A percentile compares a stretch with the other conserved stretches of the same genome.
These are phyloP conservation scores for Tiliacea aurago DNA, from an alignment of 2,888 invertebrate species.

Conservation along the genomic window DNA sequence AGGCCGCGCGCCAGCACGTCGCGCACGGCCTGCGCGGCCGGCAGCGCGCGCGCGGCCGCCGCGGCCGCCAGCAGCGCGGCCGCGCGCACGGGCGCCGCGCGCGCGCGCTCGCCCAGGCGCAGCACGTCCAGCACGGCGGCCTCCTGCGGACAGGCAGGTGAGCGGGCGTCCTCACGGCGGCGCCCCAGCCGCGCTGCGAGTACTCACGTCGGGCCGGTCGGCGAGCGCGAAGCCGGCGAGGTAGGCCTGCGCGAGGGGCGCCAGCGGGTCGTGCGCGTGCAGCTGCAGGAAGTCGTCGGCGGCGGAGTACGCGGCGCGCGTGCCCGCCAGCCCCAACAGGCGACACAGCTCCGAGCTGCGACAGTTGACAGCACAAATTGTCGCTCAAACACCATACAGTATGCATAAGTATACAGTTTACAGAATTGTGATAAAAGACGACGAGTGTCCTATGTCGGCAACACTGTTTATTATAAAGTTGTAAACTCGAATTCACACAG, in stretches of 20 bases:
- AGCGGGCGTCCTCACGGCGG: slow-evolving; percentile 41
- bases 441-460: too few species aligned
- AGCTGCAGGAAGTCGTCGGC: slow-evolving; percentile 73
- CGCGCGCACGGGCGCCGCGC: slow-evolving; percentile 58
- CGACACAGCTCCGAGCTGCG: slow-evolving; percentile 63
- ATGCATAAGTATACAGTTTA: too few species aligned
- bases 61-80: slow-evolving; percentile 69
- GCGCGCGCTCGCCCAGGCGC: slow-evolving; percentile 68
- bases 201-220: slow-evolving; percentile 51
- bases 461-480: too few species aligned
- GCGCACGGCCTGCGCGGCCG: slow-evolving; percentile 42
- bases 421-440: too few species aligned
- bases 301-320: slow-evolving; percentile 69
- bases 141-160: slow-evolving; percentile 33
- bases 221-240: slow-evolving; percentile 68
- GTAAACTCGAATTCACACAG: too few species aligned
- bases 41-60: slow-evolving; percentile 63
- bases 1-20: slow-evolving; percentile 57
- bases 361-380: background rate
- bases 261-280: slow-evolving; percentile 63
- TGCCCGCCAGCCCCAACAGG: slow-evolving; percentile 74
- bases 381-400: background rate
- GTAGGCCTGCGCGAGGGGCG: slow-evolving; percentile 62
- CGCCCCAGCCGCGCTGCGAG: too few species aligned
- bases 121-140: slow-evolving; percentile 67